phyloP scores from a whole-genome alignment of 2,797 vertebrate species.

The Aphelocoma californica region DNA sequence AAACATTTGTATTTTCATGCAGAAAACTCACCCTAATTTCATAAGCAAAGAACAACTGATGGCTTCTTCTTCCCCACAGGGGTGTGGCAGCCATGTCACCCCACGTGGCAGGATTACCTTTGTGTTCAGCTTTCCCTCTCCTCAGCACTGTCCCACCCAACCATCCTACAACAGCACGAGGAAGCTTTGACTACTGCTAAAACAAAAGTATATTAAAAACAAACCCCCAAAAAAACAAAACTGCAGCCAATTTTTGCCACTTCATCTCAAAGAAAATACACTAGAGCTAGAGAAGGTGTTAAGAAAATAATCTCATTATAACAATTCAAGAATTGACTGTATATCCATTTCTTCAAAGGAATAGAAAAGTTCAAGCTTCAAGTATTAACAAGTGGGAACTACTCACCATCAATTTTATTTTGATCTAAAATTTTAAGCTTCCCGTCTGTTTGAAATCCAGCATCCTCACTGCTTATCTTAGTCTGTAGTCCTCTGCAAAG shows the following conservation, averaged over 20 bases:
- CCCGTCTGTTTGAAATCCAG: constrained; percentile 33
- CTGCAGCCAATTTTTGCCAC: neutral
- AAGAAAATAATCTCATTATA: neutral
- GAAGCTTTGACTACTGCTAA: neutral
- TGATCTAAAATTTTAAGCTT: constrained; percentile 35
- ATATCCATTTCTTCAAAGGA: neutral
- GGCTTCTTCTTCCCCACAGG: neutral
- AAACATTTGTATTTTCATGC: neutral
- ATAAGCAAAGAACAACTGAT: neutral
- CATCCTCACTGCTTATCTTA: constrained; percentile 39
- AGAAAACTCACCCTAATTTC: neutral
- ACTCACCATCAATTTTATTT: constrained; percentile 72
- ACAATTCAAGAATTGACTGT: neutral
- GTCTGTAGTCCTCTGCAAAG: constrained; percentile 68
- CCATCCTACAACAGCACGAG: rapidly evolving
- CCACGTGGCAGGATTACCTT: neutral
- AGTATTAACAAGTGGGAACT: neutral
- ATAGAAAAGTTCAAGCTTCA: neutral
- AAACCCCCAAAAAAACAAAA: rapidly evolving
- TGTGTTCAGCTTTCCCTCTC: neutral
- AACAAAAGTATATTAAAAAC: neutral
- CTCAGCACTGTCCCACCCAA: neutral
- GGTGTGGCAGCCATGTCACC: neutral
- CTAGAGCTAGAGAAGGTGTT: neutral
- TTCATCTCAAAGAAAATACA: neutral